These are phyloP conservation scores for Dicyrtoma fusca DNA, from an alignment of 2,888 invertebrate species.

Conservation along the genomic window DNA sequence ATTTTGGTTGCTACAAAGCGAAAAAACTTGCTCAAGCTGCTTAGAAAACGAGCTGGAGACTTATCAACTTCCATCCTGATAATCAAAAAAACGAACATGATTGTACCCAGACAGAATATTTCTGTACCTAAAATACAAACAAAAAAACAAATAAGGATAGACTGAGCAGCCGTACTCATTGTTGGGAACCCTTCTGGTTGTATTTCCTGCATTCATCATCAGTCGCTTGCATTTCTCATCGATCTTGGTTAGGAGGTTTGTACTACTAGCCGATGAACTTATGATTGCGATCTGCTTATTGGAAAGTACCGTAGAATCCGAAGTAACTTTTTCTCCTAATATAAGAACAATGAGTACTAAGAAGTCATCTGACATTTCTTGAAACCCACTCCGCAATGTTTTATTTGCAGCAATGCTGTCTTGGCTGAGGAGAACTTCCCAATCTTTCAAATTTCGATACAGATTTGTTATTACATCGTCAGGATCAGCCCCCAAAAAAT, in stretches of 20 bases:
- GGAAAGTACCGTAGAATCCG: slow-evolving; percentile 28
- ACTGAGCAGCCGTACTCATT: not conserved
- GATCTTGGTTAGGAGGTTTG: slow-evolving; percentile 30
- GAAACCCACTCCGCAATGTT: not conserved
- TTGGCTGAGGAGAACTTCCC: slow-evolving; percentile 41
- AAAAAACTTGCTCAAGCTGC: slow-evolving; percentile 32
- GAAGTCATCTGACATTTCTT: slow-evolving; percentile 26
- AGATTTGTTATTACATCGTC: slow-evolving; percentile 42
- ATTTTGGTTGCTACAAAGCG: slow-evolving; percentile 20
- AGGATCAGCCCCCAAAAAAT: slow-evolving; percentile 23
- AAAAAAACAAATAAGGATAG: too few species aligned
- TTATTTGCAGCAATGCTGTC: slow-evolving; percentile 1
- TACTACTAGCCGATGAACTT: slow-evolving; percentile 20
- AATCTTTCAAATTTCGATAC: slow-evolving; percentile 38
- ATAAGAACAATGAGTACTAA: slow-evolving; percentile 41
- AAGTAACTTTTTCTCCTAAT: slow-evolving; percentile 44
- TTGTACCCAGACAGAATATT: too few species aligned
- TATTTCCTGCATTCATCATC: slow-evolving; percentile 10
- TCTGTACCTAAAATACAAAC: too few species aligned
- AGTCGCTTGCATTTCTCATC: slow-evolving; percentile 22
- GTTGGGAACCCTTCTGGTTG: not conserved
- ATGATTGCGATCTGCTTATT: slow-evolving; percentile 37
- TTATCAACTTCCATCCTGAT: slow-evolving; percentile 14
- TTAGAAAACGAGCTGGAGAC: slow-evolving; percentile 32
- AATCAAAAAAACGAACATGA: too few species aligned